A percentile compares a stretch with the other conserved stretches of the same genome.
Conservation (phyloP, 2,113 vertebrate species). For the Scartelaos histophorus region DNA sequence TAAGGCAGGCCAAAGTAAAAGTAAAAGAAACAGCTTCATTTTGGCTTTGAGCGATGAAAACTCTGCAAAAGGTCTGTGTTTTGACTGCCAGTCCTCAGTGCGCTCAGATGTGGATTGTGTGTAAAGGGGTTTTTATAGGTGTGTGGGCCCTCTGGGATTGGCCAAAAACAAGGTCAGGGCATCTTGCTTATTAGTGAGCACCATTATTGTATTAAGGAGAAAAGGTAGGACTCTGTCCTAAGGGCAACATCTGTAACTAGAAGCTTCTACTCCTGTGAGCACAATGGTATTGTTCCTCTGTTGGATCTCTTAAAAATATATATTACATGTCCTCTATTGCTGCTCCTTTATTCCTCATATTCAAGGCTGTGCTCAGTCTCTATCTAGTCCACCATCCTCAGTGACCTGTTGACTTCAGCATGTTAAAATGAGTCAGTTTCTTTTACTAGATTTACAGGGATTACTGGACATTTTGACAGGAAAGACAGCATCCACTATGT, state of each 20-base stretch:
- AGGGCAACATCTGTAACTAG: constrained; percentile 58
- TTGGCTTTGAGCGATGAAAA: constrained; percentile 25
- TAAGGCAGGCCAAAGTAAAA: constrained; percentile 45
- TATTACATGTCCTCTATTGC: constrained; percentile 28
- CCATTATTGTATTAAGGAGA: constrained; percentile 37
- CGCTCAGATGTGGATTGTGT: constrained; percentile 31
- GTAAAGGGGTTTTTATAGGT: constrained; percentile 62
- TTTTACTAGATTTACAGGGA: neutral
- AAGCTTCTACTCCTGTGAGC: constrained; percentile 35
- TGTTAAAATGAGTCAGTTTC: neutral
- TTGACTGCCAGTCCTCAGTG: constrained; percentile 9
- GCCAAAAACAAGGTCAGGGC: constrained; percentile 64
- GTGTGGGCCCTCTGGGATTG: constrained; percentile 53
- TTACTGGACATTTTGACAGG: neutral
- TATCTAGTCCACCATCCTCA: constrained; percentile 10
- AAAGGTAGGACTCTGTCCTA: constrained; percentile 38
- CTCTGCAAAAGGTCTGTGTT: constrained; percentile 1
- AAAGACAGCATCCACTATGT: neutral
- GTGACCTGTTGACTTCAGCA: constrained; percentile 29
- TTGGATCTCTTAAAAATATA: constrained; percentile 47
- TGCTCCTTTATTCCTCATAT: constrained; percentile 38
- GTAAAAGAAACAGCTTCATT: constrained; percentile 46
- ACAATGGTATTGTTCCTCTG: constrained; percentile 50
- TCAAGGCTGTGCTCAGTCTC: constrained; percentile 30
- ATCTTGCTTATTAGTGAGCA: constrained; percentile 32